These are phyloP conservation scores for Neomorphus geoffroyi DNA, from an alignment of 2,797 vertebrate genomes.

Conservation along the genomic window DNA sequence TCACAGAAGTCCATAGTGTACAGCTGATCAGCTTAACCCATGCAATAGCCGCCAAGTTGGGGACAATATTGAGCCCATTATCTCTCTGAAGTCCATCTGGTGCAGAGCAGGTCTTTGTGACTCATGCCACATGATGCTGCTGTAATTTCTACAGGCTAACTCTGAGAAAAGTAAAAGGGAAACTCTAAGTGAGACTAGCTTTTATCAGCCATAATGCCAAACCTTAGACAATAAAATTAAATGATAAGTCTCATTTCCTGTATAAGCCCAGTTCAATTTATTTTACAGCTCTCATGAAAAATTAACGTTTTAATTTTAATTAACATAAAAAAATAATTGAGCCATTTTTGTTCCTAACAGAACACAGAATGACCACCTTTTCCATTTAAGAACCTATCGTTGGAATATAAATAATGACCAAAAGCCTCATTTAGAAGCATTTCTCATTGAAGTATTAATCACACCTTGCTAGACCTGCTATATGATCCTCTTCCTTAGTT, in stretches of 20 bases:
- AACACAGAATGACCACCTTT: not conserved
- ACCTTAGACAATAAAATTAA: conserved; percentile 38
- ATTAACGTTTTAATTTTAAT: conserved; percentile 41
- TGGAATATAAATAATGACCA: not conserved
- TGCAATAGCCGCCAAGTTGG: not conserved
- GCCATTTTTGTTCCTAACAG: not conserved
- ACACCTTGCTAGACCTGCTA: not conserved
- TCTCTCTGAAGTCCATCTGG: conserved; percentile 27
- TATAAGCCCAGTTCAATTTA: not conserved
- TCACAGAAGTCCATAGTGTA: not conserved
- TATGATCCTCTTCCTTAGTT: not conserved
- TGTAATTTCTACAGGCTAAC: not conserved
- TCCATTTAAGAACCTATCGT: not conserved
- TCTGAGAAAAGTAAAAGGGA: not conserved
- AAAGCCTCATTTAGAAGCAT: not conserved
- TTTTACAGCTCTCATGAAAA: conserved; percentile 24
- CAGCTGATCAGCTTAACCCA: conserved; percentile 10
- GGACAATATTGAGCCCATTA: conserved; percentile 23
- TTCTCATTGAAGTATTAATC: not conserved
- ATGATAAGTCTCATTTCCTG: not conserved
- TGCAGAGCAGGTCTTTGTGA: not conserved
- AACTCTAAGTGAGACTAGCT: not conserved
- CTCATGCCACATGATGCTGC: not conserved
- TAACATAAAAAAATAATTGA: not conserved
- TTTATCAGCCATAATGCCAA: not conserved